Conservation (phyloP, 2,113 vertebrate genomes). For the Struthidea cinerea region DNA sequence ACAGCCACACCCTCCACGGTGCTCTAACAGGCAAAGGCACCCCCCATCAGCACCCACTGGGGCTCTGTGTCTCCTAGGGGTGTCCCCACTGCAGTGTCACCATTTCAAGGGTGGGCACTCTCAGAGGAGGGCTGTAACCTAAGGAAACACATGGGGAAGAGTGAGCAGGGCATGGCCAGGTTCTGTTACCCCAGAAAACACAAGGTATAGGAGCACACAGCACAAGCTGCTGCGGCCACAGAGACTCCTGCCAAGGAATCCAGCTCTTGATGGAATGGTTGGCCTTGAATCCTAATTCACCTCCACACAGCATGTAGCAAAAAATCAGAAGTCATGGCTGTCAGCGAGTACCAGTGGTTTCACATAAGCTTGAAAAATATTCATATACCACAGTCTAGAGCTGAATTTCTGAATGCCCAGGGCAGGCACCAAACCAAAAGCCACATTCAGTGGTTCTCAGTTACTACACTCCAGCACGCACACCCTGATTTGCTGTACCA, state of each 20-base stretch:
- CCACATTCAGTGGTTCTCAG: slow-evolving; percentile 19
- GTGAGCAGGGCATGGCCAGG: background rate
- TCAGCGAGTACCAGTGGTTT: background rate
- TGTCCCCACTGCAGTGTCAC: background rate
- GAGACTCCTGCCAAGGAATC: background rate
- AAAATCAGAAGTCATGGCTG: background rate
- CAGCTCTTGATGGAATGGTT: background rate
- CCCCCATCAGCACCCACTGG: background rate
- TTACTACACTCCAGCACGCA: background rate
- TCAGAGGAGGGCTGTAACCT: background rate
- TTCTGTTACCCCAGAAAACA: background rate
- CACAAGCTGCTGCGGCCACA: background rate
- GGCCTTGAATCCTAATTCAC: background rate
- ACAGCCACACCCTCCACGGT: accelerated
- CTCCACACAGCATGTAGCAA: background rate
- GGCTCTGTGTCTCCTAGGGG: background rate
- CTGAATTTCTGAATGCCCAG: background rate
- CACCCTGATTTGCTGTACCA: background rate
- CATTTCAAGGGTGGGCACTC: background rate
- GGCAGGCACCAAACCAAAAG: background rate
- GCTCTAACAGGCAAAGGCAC: background rate
- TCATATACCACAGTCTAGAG: slow-evolving; percentile 1
- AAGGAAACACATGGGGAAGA: background rate
- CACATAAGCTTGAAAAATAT: background rate
- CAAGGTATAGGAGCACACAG: background rate